Conservation (phyloP, 2,888 invertebrate species). For the Thalpophila matura region DNA sequence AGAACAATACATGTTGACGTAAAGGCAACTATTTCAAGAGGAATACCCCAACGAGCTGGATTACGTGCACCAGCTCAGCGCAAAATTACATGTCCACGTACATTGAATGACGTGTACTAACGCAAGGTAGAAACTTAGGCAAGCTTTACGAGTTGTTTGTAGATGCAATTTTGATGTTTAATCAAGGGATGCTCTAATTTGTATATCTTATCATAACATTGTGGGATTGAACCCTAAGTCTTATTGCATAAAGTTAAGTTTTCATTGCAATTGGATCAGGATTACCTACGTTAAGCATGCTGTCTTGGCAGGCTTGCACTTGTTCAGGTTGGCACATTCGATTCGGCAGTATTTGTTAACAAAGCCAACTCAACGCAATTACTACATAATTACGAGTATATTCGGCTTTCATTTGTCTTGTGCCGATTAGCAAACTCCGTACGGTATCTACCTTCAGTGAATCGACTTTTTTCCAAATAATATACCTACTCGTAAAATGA, state of each 20-base stretch:
- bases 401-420: too few species aligned
- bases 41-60: not conserved
- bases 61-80: not conserved
- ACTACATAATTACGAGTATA: too few species aligned
- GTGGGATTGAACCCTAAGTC: not conserved
- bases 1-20: not conserved
- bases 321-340: too few species aligned
- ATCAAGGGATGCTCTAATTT: not conserved
- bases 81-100: not conserved
- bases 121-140: not conserved
- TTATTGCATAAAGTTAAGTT: not conserved
- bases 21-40: conserved; percentile 9
- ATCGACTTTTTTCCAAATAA: too few species aligned
- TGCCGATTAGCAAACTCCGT: too few species aligned
- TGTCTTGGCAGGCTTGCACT: too few species aligned
- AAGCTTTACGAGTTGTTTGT: conserved; percentile 5
- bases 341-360: too few species aligned
- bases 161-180: conserved; percentile 4
- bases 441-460: too few species aligned
- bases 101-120: conserved; percentile 1
- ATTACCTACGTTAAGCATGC: too few species aligned
- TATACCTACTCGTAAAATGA: too few species aligned
- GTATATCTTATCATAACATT: not conserved
- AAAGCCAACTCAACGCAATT: too few species aligned
- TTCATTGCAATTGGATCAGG: not conserved